Percentiles rank a stretch among this genome's conserved stretches.
These are phyloP conservation scores for Glaucopsyche alexis DNA, from an alignment of 2,888 invertebrate species.

Conservation along the genomic window DNA sequence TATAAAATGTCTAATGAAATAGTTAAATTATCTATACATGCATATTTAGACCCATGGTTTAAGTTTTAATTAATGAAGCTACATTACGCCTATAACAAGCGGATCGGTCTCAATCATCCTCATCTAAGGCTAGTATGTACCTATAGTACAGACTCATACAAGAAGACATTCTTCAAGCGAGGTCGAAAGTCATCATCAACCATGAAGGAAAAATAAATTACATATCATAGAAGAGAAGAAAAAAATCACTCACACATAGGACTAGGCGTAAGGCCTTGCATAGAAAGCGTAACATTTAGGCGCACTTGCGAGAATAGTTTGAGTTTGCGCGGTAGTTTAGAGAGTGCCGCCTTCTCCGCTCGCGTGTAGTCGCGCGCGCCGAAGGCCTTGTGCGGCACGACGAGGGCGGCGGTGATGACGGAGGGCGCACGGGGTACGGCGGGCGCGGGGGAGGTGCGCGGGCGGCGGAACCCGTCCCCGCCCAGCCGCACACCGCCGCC, in stretches of 20 bases:
- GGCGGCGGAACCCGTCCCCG: slow-evolving; percentile 60
- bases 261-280: slow-evolving; percentile 87
- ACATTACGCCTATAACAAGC: not conserved
- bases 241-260: slow-evolving; percentile 83
- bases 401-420: slow-evolving; percentile 84
- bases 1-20: slow-evolving; percentile 23
- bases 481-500: slow-evolving; percentile 67
- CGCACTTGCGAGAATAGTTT: slow-evolving; percentile 85
- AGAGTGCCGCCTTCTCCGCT: slow-evolving; percentile 84
- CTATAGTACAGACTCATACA: slow-evolving; percentile 9
- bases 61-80: slow-evolving; percentile 10
- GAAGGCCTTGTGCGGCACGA: slow-evolving; percentile 88
- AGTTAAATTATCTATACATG: slow-evolving; percentile 12
- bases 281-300: slow-evolving; percentile 83
- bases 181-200: slow-evolving; percentile 1
- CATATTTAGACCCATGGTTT: not conserved
- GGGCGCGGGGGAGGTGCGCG: slow-evolving; percentile 70
- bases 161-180: not conserved
- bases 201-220: slow-evolving; percentile 3
- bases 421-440: slow-evolving; percentile 71
- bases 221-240: slow-evolving; percentile 16
- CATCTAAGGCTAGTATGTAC: slow-evolving; percentile 5
- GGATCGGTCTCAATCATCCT: not conserved
- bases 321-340: slow-evolving; percentile 83
- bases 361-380: slow-evolving; percentile 86